These are phyloP conservation scores for Minunthozetes semirufus DNA, from an alignment of 2,888 invertebrate species.

Conservation along the genomic window DNA sequence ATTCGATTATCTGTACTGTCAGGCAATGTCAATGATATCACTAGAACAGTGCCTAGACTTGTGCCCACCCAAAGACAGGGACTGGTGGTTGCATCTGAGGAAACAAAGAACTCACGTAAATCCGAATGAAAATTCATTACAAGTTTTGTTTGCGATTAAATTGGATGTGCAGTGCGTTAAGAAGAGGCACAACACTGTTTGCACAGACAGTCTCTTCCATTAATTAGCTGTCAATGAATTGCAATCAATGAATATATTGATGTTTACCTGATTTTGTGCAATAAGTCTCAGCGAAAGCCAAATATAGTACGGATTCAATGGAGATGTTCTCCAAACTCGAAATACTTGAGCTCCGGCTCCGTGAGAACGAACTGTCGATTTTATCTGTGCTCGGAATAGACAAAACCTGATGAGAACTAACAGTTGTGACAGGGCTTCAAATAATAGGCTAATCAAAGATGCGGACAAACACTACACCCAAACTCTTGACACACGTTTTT, in stretches of 20 bases:
- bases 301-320: conserved; percentile 89
- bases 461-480: conserved; percentile 4
- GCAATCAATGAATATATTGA: background rate
- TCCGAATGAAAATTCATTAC: too few species aligned
- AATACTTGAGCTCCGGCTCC: conserved; percentile 94
- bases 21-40: conserved; percentile 70
- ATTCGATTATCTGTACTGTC: conserved; percentile 67
- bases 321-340: conserved; percentile 92
- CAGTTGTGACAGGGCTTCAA: background rate
- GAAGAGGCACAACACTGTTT: too few species aligned
- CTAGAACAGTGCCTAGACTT: conserved; percentile 88
- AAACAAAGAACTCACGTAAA: conserved; percentile 3
- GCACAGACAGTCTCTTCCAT: background rate
- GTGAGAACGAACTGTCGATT: conserved; percentile 87
- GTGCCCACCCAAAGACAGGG: conserved; percentile 98
- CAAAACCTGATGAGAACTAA: background rate
- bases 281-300: conserved; percentile 91
- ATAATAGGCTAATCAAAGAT: background rate
- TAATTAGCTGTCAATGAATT: background rate
- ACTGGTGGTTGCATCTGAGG: conserved; percentile 71
- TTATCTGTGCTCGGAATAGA: conserved; percentile 39
- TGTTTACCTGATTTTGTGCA: conserved; percentile 81
- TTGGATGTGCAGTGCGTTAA: too few species aligned
- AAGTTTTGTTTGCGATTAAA: too few species aligned
- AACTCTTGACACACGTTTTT: background rate